These are phyloP conservation scores for Pantelozetes paolii DNA, from an alignment of 2,888 invertebrate genomes.

Conservation along the genomic window DNA sequence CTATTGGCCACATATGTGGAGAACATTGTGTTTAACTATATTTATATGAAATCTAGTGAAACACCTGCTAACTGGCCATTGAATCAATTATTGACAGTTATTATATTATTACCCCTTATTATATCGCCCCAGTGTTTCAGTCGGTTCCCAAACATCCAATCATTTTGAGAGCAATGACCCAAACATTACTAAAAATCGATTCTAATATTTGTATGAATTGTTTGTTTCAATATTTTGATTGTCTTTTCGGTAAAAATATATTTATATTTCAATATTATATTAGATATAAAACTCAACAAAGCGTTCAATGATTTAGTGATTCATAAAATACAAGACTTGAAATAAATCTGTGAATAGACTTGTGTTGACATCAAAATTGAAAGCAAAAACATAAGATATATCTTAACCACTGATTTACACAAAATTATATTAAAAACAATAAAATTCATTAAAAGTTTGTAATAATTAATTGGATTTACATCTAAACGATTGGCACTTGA, in stretches of 20 bases:
- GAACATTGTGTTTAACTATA: background rate
- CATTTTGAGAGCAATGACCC: background rate
- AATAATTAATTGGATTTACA: no score
- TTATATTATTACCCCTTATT: background rate
- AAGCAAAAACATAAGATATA: background rate
- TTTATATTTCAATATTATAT: background rate
- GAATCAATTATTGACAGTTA: constrained; percentile 5
- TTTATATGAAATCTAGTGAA: background rate
- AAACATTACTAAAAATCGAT: background rate
- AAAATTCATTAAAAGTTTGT: no score
- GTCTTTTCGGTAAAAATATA: background rate
- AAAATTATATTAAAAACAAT: no score
- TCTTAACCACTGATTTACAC: no score
- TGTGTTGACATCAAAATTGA: background rate
- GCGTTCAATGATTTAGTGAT: background rate
- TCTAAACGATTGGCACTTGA: no score
- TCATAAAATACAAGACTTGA: background rate
- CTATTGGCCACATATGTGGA: background rate
- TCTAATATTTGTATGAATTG: background rate
- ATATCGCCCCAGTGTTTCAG: background rate
- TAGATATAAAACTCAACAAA: no score
- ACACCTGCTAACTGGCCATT: constrained; percentile 8
- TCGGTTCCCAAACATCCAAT: background rate
- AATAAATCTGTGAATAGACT: background rate
- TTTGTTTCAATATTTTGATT: background rate